Base-by-base conservation (phyloP, 2,888 invertebrate genomes). In the Acrocyrtus sp. region DNA sequence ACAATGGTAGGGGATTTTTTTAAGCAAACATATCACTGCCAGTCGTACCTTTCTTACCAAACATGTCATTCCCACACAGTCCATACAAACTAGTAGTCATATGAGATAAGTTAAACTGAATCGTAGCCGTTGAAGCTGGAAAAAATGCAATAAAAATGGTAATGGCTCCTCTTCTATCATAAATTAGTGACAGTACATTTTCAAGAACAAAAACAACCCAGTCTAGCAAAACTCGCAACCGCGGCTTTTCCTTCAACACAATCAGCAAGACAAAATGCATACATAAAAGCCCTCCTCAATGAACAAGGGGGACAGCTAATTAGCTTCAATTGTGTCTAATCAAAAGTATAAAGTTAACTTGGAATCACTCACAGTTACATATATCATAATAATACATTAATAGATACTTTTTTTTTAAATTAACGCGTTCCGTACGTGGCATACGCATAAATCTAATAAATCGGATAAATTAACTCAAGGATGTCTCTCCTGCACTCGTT, bases 401-500 rank as follows among this genome's bases (percentile, higher is more conserved):
- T 45, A 39, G 8, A 39, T 39, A 47, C n/a, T 26, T 56, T 41
- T 56, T 3, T 15, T n/a, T n/a, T n/a, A n/a, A n/a, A n/a, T n/a
- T n/a, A n/a, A n/a, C n/a, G n/a, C n/a, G n/a, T n/a, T n/a, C n/a
- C n/a, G 17, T 19, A 48, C 21, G 3, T 24, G 2, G 27, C 1
- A 15, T 51, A 51, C 19, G 54, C 54, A 47, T 24, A 41, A 69
- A 61, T 61, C 41, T 48, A 69, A 69, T 69, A 54, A 57, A 50
- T 60, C 58, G 50, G 67, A 67, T 60, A 67, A 69, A 69, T 69
- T 60, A 67, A 61, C 26, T 69, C 69, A 69, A 69, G 69, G 69
- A 69, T 61, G 60, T 61, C 61, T 69, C 53, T 51, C 27, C 53
- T 29, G 8, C 58, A 60, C 17, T 53, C 58, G 29, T 47, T 68